phyloP scores from a whole-genome alignment of 2,797 vertebrate species.

The Alauda arvensis region DNA sequence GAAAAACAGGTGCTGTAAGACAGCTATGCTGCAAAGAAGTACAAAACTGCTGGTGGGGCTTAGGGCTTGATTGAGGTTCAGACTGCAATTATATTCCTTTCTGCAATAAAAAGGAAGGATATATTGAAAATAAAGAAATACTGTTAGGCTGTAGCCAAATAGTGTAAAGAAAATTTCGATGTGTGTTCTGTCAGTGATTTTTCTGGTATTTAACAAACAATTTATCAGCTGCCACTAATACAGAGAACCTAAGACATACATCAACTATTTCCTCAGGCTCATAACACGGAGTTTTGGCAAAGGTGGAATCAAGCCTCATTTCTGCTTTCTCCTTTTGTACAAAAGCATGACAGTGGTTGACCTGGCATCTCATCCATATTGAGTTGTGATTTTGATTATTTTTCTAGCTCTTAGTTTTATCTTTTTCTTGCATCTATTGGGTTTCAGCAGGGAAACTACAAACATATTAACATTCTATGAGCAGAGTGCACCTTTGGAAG shows the following conservation, averaged over 20 bases:
- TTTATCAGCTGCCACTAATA: not conserved
- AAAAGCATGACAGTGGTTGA: not conserved
- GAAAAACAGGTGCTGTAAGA: not conserved
- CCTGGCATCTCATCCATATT: not conserved
- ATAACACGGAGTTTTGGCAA: not conserved
- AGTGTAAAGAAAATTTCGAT: not conserved
- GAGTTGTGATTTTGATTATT: not conserved
- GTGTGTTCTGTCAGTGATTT: not conserved
- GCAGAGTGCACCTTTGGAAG: not conserved
- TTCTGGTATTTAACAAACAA: not conserved
- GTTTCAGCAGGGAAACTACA: not conserved
- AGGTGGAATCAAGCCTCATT: not conserved
- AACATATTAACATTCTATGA: not conserved
- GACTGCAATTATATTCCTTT: not conserved
- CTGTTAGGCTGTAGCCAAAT: not conserved
- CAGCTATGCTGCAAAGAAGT: not conserved
- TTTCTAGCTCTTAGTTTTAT: not conserved
- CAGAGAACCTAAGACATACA: not conserved
- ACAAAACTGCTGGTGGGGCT: not conserved
- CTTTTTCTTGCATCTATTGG: not conserved
- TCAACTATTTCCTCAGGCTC: not conserved
- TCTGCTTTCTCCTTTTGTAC: not conserved
- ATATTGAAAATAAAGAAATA: not conserved
- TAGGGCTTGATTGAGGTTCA: not conserved
- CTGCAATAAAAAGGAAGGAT: not conserved